Evolutionary conservation across 64 coral and sea anemone species (phyloP), one percentile per base, ranked within the genome.

Genomic region (Stichodactyla helianthus): DNA sequence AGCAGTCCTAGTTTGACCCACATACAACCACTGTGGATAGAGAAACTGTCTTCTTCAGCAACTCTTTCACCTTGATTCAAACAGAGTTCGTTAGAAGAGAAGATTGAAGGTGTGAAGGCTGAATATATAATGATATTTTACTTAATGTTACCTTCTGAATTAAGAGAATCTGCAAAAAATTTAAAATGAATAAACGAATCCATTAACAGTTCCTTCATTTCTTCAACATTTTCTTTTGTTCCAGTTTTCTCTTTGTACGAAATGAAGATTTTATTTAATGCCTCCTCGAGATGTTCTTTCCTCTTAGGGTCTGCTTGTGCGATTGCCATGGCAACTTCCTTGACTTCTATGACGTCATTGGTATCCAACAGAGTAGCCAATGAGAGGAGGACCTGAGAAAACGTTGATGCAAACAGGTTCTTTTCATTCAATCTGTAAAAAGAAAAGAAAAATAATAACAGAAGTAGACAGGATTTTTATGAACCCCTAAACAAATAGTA

Each of bases 1-100:
- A 93, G 74, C 62, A 95, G 54, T 44, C 97, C 97, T 52, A 99
- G 61, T 57, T 93, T 89, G 1, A 86, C 77, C 93, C 93, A 99
- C 80, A 93, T 54, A 77, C 62, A 81, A 51, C 50, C 51, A 81
- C 15, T 81, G 10, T 52, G 17, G 11, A 81, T 20, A 51, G 78
- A 81, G 26, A 54, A 20, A 16, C 20, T n/a, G 19, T 54, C 77
- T 79, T 20, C 51, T 79, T 51, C 35, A 79, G 26, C 31, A 81
- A 51, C 52, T n/a, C 13, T 10, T 54, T 81, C 68, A 31, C 68
- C 68, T 74, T 9, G 10, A 65, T 44, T 44, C 1, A 65, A 65
- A 65, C 13, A 65, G 62, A 20, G 56, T 59, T 12, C 2, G 15
- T 12, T 59, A 65, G 62, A n/a, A 0, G 5, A 65, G 22, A 65